Evolutionary conservation across 1,140 invertebrate genomes (phyloP), one percentile per base, ranked within the genome.

Genomic region (Drosophila bifasciata): DNA sequence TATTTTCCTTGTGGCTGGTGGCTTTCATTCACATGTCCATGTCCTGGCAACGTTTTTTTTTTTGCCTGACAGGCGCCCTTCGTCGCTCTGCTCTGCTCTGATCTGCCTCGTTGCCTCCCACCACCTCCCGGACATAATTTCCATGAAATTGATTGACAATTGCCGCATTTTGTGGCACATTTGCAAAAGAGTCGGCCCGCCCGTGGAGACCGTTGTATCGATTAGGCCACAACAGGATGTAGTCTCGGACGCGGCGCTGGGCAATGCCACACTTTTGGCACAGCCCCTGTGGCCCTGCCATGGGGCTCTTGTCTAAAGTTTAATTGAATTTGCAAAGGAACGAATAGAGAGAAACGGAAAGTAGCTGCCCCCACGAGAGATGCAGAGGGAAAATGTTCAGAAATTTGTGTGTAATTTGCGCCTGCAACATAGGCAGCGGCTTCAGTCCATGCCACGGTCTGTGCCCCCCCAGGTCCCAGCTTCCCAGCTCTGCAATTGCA

Each of bases 81-180:
- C 67, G 74, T 32, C 60, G 55, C 23, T 17, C 39, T 21, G 36
- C 15, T n/a, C n/a, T n/a, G n/a, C 19, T 3, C 32, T n/a, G n/a
- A n/a, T n/a, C 17, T 40, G 8, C 21, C 11, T 5, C 17, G 11
- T 44, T 39, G 8, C 28, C 48, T 48, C 45, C 55, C 58, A 45
- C 53, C 48, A 58, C 43, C 53, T 50, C 60, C 60, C 60, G 85
- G 70, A 76, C 83, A 88, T 86, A 86, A 86, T 86, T 86, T 86
- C 74, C 75, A 79, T 88, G 78, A 80, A 78, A 86, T 86, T 86
- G 83, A 86, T 86, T 86, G 83, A 86, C 83, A 86, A 86, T 86
- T 86, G 83, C 74, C 78, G 83, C 83, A 84, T 84, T 84, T 84
- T 84, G 80, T 84, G 80, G 79, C 79, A 84, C 75, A 75, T 79